phyloP scores from a whole-genome alignment of 2,113 vertebrate genomes.

The Leptodactylus fuscus region DNA sequence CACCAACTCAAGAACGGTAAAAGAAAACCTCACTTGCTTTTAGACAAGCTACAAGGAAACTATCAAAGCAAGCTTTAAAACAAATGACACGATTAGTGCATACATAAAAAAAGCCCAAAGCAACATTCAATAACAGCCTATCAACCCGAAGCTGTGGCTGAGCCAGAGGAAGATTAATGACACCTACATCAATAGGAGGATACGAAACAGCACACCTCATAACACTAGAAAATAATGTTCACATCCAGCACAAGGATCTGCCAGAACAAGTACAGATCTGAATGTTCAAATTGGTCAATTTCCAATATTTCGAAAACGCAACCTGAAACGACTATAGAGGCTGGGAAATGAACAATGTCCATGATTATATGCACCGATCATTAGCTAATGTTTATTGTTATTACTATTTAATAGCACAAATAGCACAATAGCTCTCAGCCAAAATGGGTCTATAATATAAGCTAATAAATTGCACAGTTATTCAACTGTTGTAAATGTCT shows the following conservation, averaged over 20 bases:
- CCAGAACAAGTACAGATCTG: not conserved
- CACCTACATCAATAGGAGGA: conserved; percentile 54
- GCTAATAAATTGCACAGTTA: conserved; percentile 10
- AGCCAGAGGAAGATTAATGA: conserved; percentile 63
- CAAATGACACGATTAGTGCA: conserved; percentile 61
- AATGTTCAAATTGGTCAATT: conserved; percentile 12
- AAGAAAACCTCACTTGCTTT: conserved; percentile 41
- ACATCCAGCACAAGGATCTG: conserved; percentile 9
- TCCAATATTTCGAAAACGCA: not conserved
- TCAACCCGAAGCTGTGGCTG: conserved; percentile 58
- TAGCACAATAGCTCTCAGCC: not conserved
- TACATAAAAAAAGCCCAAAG: conserved; percentile 60
- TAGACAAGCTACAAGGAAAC: conserved; percentile 58
- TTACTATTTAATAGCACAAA: conserved; percentile 13
- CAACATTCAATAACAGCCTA: conserved; percentile 57
- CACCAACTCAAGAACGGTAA: not conserved
- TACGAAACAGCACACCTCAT: conserved; percentile 52
- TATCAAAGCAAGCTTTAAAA: conserved; percentile 60
- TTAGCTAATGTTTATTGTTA: conserved; percentile 15
- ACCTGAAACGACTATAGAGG: not conserved
- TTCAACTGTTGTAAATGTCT: not conserved
- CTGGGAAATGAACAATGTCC: not conserved
- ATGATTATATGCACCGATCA: not conserved
- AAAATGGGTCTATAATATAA: not conserved
- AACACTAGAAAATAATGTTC: conserved; percentile 47